A percentile compares a stretch with the other conserved stretches of the same genome.
These are phyloP conservation scores for Hippocampus guttulatus DNA, from an alignment of 2,113 vertebrate genomes.

Conservation along the genomic window DNA sequence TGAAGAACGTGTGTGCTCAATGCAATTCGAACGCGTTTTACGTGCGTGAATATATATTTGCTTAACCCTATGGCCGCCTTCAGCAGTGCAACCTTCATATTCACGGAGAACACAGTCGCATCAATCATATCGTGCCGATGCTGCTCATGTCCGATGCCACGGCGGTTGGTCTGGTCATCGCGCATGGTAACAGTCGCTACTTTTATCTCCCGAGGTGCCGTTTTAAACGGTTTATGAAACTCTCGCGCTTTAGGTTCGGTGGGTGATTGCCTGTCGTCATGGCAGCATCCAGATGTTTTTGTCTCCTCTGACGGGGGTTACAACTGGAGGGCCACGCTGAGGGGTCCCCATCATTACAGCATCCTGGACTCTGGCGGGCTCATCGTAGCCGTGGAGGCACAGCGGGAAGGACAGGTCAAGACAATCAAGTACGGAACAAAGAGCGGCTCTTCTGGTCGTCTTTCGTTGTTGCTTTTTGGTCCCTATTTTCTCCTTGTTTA, in stretches of 20 bases:
- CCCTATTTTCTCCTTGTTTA: too few species aligned
- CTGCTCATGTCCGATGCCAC: conserved; percentile 69
- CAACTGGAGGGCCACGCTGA: conserved; percentile 69
- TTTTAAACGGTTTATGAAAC: not conserved
- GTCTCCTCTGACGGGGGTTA: conserved; percentile 77
- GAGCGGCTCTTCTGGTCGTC: not conserved
- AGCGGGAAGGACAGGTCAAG: conserved; percentile 62
- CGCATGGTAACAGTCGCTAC: conserved; percentile 64
- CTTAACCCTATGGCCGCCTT: not conserved
- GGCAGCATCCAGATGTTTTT: conserved; percentile 70
- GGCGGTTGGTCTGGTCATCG: conserved; percentile 71
- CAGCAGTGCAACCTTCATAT: conserved; percentile 76
- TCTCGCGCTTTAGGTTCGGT: conserved; percentile 63
- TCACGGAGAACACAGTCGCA: conserved; percentile 75
- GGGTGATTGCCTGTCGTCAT: conserved; percentile 71
- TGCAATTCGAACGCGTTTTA: not conserved
- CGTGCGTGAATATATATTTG: not conserved
- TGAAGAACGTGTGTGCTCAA: conserved; percentile 57
- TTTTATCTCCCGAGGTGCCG: not conserved
- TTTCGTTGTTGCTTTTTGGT: not conserved
- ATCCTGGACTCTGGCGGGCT: conserved; percentile 78
- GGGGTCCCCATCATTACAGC: conserved; percentile 74
- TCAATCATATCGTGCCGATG: conserved; percentile 68
- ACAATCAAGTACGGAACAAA: conserved; percentile 68
- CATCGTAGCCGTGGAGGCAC: conserved; percentile 73